Percentiles rank a stretch among this genome's conserved stretches.
Evolutionary conservation across 2,113 vertebrate species (phyloP).

Genomic region (Cheirogaleus medius): DNA sequence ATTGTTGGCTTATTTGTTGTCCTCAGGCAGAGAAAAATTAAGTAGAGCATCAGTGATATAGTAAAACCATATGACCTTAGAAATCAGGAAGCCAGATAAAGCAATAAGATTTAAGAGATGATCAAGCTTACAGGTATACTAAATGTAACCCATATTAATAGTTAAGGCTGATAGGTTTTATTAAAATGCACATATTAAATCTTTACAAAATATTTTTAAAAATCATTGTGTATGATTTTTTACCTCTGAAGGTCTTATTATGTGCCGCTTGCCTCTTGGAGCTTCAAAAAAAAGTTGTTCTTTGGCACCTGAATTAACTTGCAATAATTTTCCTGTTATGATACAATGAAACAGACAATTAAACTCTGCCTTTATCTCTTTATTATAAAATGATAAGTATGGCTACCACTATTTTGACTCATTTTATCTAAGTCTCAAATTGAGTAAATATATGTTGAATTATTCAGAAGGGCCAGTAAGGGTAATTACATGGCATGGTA

Average conservation of each 20-base stretch:
- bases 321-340: conserved; percentile 93
- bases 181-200: neutral
- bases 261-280: conserved; percentile 93
- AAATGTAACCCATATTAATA: neutral
- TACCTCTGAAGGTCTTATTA: conserved; percentile 91
- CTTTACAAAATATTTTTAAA: neutral
- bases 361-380: conserved; percentile 28
- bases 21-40: neutral
- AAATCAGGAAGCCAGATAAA: neutral
- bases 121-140: neutral
- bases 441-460: neutral
- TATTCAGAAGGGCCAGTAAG: neutral
- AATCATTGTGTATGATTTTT: neutral
- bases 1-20: neutral
- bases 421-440: conserved; percentile 20
- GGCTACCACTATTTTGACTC: neutral
- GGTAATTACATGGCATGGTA: neutral
- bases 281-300: conserved; percentile 99
- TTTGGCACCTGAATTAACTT: conserved; percentile 98
- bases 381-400: conserved; percentile 16
- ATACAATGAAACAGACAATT: conserved; percentile 60
- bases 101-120: conserved; percentile 15
- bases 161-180: neutral
- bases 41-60: neutral
- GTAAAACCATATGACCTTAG: neutral